A percentile compares a stretch with the other conserved stretches of the same genome.
Evolutionary conservation across 2,888 invertebrate species (phyloP).

Genomic region (Lochmaea capreae): DNA sequence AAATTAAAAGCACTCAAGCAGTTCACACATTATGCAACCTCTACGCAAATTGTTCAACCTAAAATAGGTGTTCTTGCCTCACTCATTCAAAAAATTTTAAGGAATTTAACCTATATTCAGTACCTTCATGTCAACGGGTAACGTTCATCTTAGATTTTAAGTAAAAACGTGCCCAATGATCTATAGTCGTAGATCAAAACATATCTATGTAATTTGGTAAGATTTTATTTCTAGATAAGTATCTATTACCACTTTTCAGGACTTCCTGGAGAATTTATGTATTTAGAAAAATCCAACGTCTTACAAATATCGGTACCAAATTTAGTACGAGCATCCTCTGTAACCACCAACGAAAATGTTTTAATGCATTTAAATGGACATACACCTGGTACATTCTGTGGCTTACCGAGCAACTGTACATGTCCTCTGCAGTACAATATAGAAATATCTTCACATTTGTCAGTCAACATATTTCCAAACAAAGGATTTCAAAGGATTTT

Average conservation of each 20-base stretch:
- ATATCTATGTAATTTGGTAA: no score
- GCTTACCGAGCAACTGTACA: conserved; percentile 54
- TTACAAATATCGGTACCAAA: conserved; percentile 57
- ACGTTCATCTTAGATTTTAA: no score
- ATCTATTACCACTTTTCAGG: conserved; percentile 46
- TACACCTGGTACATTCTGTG: conserved; percentile 55
- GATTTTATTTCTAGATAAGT: conserved; percentile 2
- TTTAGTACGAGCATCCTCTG: conserved; percentile 51
- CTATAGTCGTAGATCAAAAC: no score
- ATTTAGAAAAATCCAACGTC: conserved; percentile 58
- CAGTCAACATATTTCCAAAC: conserved; percentile 53
- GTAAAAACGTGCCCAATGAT: no score
- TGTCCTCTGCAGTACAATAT: conserved; percentile 59
- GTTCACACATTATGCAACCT: no score
- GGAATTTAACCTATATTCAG: no score
- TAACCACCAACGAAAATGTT: conserved; percentile 51
- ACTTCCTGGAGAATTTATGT: conserved; percentile 58
- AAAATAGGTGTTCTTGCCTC: no score
- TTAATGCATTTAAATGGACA: conserved; percentile 55
- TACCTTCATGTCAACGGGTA: no score
- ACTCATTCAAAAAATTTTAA: no score
- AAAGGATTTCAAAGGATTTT: conserved; percentile 58
- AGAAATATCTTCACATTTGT: conserved; percentile 57
- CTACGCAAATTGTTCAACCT: no score
- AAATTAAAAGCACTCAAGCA: no score